A percentile compares a stretch with the other conserved stretches of the same genome.
These are phyloP conservation scores for Parauchenoglanis punctatus DNA, from an alignment of 2,797 vertebrate species.

Conservation along the genomic window DNA sequence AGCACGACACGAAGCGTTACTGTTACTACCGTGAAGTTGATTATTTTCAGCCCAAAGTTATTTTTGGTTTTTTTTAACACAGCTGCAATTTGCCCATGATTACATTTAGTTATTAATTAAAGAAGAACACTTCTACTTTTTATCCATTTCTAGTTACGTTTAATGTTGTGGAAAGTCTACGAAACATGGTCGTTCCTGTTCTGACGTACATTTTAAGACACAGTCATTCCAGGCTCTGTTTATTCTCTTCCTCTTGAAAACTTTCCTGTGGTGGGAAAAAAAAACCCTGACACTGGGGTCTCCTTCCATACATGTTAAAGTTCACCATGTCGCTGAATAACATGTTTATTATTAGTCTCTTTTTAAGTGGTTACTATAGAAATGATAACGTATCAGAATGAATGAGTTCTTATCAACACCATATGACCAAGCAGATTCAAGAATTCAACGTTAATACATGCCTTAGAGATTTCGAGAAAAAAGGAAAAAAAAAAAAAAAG, in stretches of 20 bases:
- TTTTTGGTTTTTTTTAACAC: background rate
- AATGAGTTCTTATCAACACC: background rate
- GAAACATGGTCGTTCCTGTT: background rate
- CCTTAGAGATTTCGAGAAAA: background rate
- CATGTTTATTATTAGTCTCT: background rate
- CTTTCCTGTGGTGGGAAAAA: background rate
- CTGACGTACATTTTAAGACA: background rate
- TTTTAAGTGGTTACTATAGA: background rate
- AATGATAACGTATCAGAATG: background rate
- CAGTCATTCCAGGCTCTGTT: background rate
- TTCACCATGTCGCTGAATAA: background rate
- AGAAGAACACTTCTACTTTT: background rate
- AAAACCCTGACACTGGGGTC: background rate
- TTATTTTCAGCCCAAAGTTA: background rate
- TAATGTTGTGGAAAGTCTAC: background rate
- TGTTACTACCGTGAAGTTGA: background rate
- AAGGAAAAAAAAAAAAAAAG: background rate
- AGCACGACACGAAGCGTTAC: background rate
- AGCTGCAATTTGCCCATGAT: background rate
- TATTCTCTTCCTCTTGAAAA: background rate
- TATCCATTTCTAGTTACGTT: background rate
- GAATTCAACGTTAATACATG: background rate
- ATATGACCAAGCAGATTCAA: background rate
- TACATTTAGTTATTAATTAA: background rate
- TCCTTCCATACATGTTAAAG: background rate